Evolutionary conservation across 1,140 invertebrate species (phyloP), one percentile per base, ranked within the genome.

Genomic region (Bombus affinis): DNA sequence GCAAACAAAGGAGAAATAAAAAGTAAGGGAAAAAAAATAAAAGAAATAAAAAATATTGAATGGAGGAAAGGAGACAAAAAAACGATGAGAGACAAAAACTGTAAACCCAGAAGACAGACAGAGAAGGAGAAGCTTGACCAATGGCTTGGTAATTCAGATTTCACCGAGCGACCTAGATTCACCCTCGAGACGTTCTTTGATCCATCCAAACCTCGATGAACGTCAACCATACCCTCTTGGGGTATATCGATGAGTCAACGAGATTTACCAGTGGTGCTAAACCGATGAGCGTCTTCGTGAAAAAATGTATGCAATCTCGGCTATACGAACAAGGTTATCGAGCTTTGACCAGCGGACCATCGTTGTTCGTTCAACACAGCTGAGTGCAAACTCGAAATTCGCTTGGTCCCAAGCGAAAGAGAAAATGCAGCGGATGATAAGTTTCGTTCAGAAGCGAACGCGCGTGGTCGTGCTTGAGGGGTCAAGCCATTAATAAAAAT

Each of bases 131-230:
- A 71, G 35, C 12, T 44, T 66, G 80, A 77, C 73, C 80, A 59
- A 62, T 57, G 47, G 72, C 10, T 37, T n/a, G 70, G 35, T 76
- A 65, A 47, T 82, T 86, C 79, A 66, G 59, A 75, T 68, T 81
- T 62, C 53, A 32, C 8, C 44, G n/a, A n/a, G 0, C 79, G 73
- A 83, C 73, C 80, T 57, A 71, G 73, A 86, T 86, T 71, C 72
- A 9, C 15, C 1, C 39, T 32, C 53, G 53, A 65, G 42, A 78
- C 25, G 53, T 66, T 68, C 81, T 83, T 86, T 86, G 74, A 86
- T 78, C 80, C 68, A 8, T 42, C 76, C n/a, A 66, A 86, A 72
- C 71, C 66, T 78, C 68, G 85, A 83, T 86, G 57, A 86, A 76
- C 72, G 65, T 44, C 74, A 37, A 18, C 5, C 35, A 10, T 6